These are phyloP conservation scores for Tiliacea citrago DNA, from an alignment of 2,888 invertebrate species.

Conservation along the genomic window DNA sequence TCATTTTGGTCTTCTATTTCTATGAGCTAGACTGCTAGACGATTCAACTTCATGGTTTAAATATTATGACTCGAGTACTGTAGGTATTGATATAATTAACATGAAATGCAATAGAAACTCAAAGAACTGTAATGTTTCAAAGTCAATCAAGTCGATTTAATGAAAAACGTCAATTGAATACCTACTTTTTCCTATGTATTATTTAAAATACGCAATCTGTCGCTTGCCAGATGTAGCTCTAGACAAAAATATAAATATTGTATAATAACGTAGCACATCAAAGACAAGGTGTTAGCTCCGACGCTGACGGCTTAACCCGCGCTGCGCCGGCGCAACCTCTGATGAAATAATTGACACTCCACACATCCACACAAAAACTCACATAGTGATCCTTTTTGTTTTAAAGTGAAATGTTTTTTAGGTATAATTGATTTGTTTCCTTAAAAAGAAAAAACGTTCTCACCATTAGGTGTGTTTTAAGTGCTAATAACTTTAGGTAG, in stretches of 20 bases:
- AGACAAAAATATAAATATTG: constrained; percentile 9
- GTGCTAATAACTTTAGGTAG: constrained; percentile 45
- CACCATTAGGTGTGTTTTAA: constrained; percentile 63
- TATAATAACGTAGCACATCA: constrained; percentile 42
- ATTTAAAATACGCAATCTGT: not conserved
- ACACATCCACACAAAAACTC: constrained; percentile 71
- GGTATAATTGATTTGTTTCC: constrained; percentile 73
- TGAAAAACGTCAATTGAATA: not conserved
- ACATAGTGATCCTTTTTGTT: constrained; percentile 68
- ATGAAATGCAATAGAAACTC: not conserved
- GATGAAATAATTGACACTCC: constrained; percentile 88
- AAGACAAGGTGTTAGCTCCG: constrained; percentile 52
- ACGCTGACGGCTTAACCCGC: constrained; percentile 60
- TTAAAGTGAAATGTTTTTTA: constrained; percentile 61
- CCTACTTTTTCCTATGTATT: not conserved
- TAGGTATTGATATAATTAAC: not conserved
- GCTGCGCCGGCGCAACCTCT: constrained; percentile 75
- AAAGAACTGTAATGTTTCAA: not conserved
- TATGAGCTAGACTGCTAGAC: not conserved
- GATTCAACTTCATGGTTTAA: constrained; percentile 2
- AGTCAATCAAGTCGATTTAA: not conserved
- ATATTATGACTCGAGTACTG: not conserved
- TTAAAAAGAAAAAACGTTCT: constrained; percentile 73
- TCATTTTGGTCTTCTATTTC: too few species aligned
- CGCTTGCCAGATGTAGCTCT: not conserved